Percentiles rank a stretch among this genome's conserved stretches.
Evolutionary conservation across 1,140 invertebrate genomes (phyloP).

Genomic region (Drosophila pseudoananassae): DNA sequence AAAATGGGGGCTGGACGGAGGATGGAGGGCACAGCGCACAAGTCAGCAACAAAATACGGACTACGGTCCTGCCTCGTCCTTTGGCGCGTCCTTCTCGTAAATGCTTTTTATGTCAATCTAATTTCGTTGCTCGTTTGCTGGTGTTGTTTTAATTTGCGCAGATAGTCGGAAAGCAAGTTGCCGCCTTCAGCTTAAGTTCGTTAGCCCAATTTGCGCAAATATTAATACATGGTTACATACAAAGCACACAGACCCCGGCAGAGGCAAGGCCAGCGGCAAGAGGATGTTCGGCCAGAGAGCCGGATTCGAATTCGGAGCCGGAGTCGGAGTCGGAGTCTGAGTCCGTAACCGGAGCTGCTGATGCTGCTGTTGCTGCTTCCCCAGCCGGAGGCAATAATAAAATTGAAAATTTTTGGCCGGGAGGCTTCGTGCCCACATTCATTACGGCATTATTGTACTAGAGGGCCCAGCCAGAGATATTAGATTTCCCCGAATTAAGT

Average conservation of each 20-base stretch:
- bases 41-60: slow-evolving; percentile 7
- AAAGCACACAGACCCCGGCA: slow-evolving; percentile 46
- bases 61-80: neutral
- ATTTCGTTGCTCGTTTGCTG: slow-evolving; percentile 77
- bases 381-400: slow-evolving; percentile 48
- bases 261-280: slow-evolving; percentile 2
- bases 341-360: slow-evolving; percentile 5
- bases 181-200: slow-evolving; percentile 71
- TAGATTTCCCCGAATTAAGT: slow-evolving; percentile 64
- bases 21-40: neutral
- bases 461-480: slow-evolving; percentile 51
- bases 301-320: neutral
- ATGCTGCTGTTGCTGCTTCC: slow-evolving; percentile 5
- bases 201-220: slow-evolving; percentile 78
- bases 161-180: slow-evolving; percentile 39
- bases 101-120: slow-evolving; percentile 77
- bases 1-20: slow-evolving; percentile 9
- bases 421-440: slow-evolving; percentile 53
- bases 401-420: slow-evolving; percentile 69
- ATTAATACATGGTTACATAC: slow-evolving; percentile 77
- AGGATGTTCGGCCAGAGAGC: slow-evolving; percentile 5
- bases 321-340: neutral
- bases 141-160: slow-evolving; percentile 77
- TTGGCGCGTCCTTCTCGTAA: slow-evolving; percentile 30
- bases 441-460: slow-evolving; percentile 73